Conservation (phyloP, 2,797 vertebrate genomes). For the Gephyroberyx darwinii region DNA sequence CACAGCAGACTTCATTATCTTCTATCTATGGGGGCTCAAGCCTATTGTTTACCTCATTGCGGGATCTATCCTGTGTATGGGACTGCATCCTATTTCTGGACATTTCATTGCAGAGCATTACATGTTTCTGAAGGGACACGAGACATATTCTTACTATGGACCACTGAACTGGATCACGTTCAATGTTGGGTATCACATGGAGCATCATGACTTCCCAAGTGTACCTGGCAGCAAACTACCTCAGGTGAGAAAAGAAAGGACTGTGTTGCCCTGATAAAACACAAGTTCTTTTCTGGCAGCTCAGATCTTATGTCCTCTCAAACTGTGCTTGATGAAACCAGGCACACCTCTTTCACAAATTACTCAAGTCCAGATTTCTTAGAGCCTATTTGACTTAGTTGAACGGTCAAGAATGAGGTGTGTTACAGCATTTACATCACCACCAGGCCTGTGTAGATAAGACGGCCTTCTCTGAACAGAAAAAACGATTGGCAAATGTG, state of each 20-base stretch:
- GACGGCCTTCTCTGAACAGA: conserved; percentile 10
- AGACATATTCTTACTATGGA: conserved; percentile 98
- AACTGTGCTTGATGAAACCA: not conserved
- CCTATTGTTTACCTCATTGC: conserved; percentile 91
- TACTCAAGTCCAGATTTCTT: conserved; percentile 11
- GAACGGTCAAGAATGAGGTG: not conserved
- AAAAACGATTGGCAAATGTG: conserved; percentile 3
- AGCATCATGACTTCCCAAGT: conserved; percentile 98
- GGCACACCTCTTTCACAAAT: not conserved
- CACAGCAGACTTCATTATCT: conserved; percentile 81
- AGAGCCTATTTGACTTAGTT: not conserved
- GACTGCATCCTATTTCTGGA: conserved; percentile 96
- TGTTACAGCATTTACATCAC: conserved; percentile 10
- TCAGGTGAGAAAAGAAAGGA: conserved; percentile 80
- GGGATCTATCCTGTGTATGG: conserved; percentile 91
- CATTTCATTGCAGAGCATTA: conserved; percentile 99
- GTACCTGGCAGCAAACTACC: conserved; percentile 94
- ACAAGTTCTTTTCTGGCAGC: not conserved
- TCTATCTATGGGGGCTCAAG: conserved; percentile 89
- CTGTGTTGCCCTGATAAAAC: not conserved
- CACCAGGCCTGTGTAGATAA: conserved; percentile 29
- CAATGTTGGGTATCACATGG: conserved; percentile 97
- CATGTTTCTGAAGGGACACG: conserved; percentile 95
- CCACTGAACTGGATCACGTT: conserved; percentile 94
- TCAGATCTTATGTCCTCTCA: conserved; percentile 14